phyloP scores from a whole-genome alignment of 1,140 invertebrate genomes.

The Achatina immaculata region DNA sequence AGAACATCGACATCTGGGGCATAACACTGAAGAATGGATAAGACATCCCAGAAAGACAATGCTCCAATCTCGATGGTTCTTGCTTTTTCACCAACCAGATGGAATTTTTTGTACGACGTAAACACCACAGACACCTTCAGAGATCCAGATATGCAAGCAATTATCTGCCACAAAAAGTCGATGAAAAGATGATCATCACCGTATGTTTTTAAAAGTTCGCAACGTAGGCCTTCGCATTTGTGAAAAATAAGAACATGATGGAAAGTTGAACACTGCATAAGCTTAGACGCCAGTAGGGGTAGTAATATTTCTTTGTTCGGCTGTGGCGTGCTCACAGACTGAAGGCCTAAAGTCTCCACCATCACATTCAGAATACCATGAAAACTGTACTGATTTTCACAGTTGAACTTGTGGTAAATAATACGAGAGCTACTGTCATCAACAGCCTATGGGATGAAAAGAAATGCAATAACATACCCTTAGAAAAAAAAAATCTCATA shows the following conservation, averaged over 20 bases:
- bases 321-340: not conserved
- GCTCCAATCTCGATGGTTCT: slow-evolving; percentile 7
- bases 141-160: too few species aligned
- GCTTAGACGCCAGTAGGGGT: not conserved
- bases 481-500: too few species aligned
- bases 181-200: not conserved
- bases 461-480: too few species aligned
- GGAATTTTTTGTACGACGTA: not conserved
- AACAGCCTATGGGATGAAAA: not conserved
- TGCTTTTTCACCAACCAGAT: not conserved
- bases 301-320: not conserved
- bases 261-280: not conserved
- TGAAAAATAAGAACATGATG: slow-evolving; percentile 27
- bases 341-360: not conserved
- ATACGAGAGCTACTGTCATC: not conserved
- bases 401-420: not conserved
- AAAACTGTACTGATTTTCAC: not conserved
- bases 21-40: not conserved
- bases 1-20: slow-evolving; percentile 5
- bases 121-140: not conserved
- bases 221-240: not conserved
- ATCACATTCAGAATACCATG: not conserved
- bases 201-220: not conserved
- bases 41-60: slow-evolving; percentile 2
- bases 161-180: not conserved